A percentile compares a stretch with the other conserved stretches of the same genome.
phyloP scores from a whole-genome alignment of 2,888 invertebrate species.

The Himalopsyche japonica region DNA sequence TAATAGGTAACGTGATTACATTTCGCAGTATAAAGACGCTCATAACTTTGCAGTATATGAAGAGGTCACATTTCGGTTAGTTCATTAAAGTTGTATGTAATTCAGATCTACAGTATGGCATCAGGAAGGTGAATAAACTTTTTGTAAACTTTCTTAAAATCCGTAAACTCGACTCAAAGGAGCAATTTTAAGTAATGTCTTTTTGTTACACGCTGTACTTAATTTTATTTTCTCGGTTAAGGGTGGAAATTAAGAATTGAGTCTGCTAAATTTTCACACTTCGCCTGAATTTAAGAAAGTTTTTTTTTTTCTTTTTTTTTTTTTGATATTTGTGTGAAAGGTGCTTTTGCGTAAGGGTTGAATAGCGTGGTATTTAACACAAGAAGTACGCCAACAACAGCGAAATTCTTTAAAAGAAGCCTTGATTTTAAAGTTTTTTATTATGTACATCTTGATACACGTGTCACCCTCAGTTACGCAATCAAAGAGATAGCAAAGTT shows the following conservation, averaged over 20 bases:
- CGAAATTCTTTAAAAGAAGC: too few relatives aligned
- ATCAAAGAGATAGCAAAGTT: too few relatives aligned
- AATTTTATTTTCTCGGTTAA: not conserved
- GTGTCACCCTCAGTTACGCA: too few relatives aligned
- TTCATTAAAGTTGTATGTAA: not conserved
- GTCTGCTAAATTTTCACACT: not conserved
- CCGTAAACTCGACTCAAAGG: slow-evolving; percentile 16
- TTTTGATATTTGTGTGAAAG: too few relatives aligned
- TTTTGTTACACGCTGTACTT: slow-evolving; percentile 8
- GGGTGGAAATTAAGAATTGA: not conserved
- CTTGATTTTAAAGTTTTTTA: too few relatives aligned
- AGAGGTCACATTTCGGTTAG: not conserved
- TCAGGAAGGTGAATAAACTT: not conserved
- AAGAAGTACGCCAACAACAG: too few relatives aligned
- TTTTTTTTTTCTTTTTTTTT: too few relatives aligned
- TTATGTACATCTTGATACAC: too few relatives aligned
- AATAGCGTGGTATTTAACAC: too few relatives aligned
- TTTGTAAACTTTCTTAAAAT: slow-evolving; percentile 1
- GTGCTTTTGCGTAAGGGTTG: too few relatives aligned
- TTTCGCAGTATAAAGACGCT: not conserved
- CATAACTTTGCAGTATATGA: not conserved
- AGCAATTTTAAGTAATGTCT: slow-evolving; percentile 19
- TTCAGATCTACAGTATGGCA: not conserved
- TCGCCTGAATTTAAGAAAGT: too few relatives aligned
- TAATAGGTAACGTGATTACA: not conserved